Conservation (phyloP, 2,888 invertebrate genomes). For the Phytoseiulus persimilis region DNA sequence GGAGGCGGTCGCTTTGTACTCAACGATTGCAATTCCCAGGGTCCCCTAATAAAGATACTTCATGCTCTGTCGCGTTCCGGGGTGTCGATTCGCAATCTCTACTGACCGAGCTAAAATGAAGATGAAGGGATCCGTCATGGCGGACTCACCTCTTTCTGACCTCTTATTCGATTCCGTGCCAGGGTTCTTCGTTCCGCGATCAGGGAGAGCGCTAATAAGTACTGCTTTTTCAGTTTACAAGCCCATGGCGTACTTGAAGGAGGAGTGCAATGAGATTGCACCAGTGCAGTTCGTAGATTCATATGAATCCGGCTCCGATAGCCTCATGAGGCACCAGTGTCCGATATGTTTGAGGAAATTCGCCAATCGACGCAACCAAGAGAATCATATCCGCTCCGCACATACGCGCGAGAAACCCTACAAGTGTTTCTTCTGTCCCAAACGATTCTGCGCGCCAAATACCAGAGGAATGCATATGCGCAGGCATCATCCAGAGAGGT, state of each 20-base stretch:
- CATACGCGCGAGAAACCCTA: slow-evolving; percentile 28
- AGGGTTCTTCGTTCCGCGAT: no score
- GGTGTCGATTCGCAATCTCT: no score
- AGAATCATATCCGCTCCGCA: slow-evolving; percentile 27
- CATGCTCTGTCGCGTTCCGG: no score
- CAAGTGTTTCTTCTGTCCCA: slow-evolving; percentile 23
- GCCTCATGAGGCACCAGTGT: slow-evolving; percentile 7
- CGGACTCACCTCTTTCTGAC: no score
- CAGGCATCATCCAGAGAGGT: slow-evolving; percentile 25
- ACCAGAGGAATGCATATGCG: slow-evolving; percentile 25
- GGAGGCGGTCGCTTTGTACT: neutral
- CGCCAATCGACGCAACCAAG: slow-evolving; percentile 30
- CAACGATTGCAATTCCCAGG: neutral
- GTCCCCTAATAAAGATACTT: no score
- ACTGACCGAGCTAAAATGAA: no score
- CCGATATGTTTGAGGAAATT: slow-evolving; percentile 25
- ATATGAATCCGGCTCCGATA: neutral
- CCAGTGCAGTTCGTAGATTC: neutral
- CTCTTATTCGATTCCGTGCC: no score
- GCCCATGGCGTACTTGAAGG: neutral
- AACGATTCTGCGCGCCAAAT: slow-evolving; percentile 23
- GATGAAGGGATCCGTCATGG: no score
- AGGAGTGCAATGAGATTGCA: neutral
- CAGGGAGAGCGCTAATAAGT: neutral
- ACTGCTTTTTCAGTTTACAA: neutral